Percentiles rank a stretch among this genome's conserved stretches.
phyloP scores from a whole-genome alignment of 2,113 vertebrate genomes.

The Oxyruncus cristatus region DNA sequence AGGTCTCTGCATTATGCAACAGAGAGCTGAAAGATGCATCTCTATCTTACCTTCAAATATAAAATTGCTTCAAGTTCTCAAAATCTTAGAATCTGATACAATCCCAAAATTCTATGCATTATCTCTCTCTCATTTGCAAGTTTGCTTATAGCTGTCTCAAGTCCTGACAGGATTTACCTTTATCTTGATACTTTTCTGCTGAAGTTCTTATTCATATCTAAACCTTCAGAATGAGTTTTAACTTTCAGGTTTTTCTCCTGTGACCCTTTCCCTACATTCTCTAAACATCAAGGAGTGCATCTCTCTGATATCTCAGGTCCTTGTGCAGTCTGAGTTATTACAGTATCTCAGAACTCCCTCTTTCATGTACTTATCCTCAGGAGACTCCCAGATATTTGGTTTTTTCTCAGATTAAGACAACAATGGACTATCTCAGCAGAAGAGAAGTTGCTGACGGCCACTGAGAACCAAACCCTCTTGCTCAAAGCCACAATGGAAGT shows the following conservation, averaged over 20 bases:
- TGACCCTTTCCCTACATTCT: not conserved
- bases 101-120: not conserved
- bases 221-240: constrained; percentile 10
- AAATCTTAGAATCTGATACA: not conserved
- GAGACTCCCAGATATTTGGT: not conserved
- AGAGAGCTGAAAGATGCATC: not conserved
- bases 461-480: not conserved
- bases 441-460: not conserved
- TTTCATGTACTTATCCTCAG: not conserved
- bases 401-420: rapidly evolving
- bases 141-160: not conserved
- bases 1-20: not conserved
- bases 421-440: not conserved
- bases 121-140: not conserved
- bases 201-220: constrained; percentile 1
- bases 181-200: constrained; percentile 5
- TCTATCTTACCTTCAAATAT: not conserved
- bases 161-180: not conserved
- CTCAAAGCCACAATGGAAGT: not conserved
- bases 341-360: not conserved
- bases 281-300: not conserved
- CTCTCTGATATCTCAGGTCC: not conserved
- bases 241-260: not conserved
- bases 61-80: not conserved
- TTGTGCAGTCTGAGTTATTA: not conserved